Percentiles rank a stretch among this genome's conserved stretches.
Evolutionary conservation across 1,140 invertebrate genomes (phyloP).

Genomic region (Dendroctonus ponderosae): DNA sequence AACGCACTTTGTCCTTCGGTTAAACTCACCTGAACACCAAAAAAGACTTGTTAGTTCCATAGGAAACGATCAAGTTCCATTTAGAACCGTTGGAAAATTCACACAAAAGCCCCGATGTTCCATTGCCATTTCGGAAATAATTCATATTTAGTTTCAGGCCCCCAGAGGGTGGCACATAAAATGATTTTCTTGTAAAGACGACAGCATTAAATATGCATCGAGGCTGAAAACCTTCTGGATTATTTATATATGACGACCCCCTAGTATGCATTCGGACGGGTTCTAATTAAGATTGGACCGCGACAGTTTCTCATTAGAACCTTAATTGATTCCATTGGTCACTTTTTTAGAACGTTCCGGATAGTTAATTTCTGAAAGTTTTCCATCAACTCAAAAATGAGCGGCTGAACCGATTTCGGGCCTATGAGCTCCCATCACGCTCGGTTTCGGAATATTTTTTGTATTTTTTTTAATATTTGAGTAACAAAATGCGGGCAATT

Average conservation of each 20-base stretch:
- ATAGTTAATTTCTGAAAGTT: neutral
- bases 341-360: neutral
- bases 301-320: neutral
- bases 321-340: neutral
- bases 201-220: neutral
- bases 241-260: constrained; percentile 2
- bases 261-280: neutral
- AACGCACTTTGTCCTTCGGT: neutral
- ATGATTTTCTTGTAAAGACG: constrained; percentile 1
- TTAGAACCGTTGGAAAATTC: too few species aligned
- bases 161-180: neutral
- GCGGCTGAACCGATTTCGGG: neutral
- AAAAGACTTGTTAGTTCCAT: neutral
- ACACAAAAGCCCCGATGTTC: neutral
- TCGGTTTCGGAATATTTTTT: too few species aligned
- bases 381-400: neutral
- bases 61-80: too few species aligned
- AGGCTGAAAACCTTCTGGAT: neutral
- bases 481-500: too few species aligned
- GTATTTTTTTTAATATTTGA: too few species aligned
- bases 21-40: neutral
- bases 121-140: neutral
- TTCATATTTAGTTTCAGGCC: neutral
- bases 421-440: neutral
- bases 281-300: neutral